Evolutionary conservation across 2,888 invertebrate species (phyloP), one percentile per base, ranked within the genome.

Genomic region (Lomographa bimaculata): DNA sequence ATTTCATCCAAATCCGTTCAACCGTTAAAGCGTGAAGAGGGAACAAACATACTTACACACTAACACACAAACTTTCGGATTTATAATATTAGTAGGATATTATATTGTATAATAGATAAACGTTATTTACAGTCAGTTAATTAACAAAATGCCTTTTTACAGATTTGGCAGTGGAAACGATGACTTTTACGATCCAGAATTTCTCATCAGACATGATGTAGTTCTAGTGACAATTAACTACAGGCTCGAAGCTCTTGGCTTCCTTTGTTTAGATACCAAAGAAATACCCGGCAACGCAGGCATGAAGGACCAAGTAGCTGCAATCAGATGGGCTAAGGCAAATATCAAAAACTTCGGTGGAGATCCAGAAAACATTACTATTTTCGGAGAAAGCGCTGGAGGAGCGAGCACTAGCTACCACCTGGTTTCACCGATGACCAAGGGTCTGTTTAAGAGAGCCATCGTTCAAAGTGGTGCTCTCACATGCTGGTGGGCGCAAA

Each of bases 401-500:
- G 79, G 57, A 0, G 73, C 59, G 0, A 66, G 75, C 24, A 71
- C 75, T 0, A 57, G 65, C 0, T 79, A 59, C 19, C 87, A 85
- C 51, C 53, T 87, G 3, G 44, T 83, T 9, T 89, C 89, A 1
- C 85, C 86, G 0, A 81, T 89, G 80, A 71, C 73, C 3, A 76
- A 73, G 63, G 84, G 79, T 1, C 60, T 89, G 0, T 87, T 86
- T 10, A 71, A 68, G 17, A 72, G 73, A 47, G 84, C 90, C 1
- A 95, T 95, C 21, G 84, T 92, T 1, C 93, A 94, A 62, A 95
- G 95, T 55, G 95, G 95, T 0, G 91, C 91, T 0, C 82, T 91
- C 0, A 78, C 91, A 7, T 86, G 90, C 0, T 91, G 91, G 90
- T 70, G 67, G 66, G 83, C 91, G 0, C 77, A 74, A 26, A 74